These are phyloP conservation scores for Stenopsyche tienmushanensis DNA, from an alignment of 1,140 invertebrate species.

Conservation along the genomic window DNA sequence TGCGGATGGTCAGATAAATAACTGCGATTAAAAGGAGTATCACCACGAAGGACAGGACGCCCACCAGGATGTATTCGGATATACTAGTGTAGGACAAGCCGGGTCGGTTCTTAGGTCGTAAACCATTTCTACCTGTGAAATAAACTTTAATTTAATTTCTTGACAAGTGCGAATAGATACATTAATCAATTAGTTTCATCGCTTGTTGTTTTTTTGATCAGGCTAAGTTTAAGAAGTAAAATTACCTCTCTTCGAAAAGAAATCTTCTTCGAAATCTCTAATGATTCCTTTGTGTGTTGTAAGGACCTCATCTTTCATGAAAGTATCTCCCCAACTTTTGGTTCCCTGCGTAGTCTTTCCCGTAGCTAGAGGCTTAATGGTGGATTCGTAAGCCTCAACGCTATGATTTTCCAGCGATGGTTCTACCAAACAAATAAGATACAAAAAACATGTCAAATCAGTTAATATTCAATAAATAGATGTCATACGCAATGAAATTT, in stretches of 20 bases:
- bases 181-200: too few species aligned
- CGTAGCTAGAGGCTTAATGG: not conserved
- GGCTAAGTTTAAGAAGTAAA: too few species aligned
- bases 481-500: too few species aligned
- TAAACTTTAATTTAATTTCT: too few species aligned
- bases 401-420: slow-evolving; percentile 8
- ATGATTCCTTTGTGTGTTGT: slow-evolving; percentile 16
- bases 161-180: too few species aligned
- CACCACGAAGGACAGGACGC: slow-evolving; percentile 12
- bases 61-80: slow-evolving; percentile 18
- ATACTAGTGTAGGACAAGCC: slow-evolving; percentile 5
- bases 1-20: slow-evolving; percentile 19
- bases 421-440: not conserved
- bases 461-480: too few species aligned
- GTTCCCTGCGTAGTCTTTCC: slow-evolving; percentile 3
- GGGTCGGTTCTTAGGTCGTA: too few species aligned
- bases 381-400: slow-evolving; percentile 17
- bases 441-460: slow-evolving; percentile 12
- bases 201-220: too few species aligned
- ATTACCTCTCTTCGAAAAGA: too few species aligned
- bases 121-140: too few species aligned
- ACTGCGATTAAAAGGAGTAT: slow-evolving; percentile 12
- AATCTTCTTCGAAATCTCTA: slow-evolving; percentile 7
- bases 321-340: slow-evolving; percentile 4
- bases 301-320: slow-evolving; percentile 20